Conservation (phyloP, 2,113 vertebrate species). For the Varanus komodoensis region DNA sequence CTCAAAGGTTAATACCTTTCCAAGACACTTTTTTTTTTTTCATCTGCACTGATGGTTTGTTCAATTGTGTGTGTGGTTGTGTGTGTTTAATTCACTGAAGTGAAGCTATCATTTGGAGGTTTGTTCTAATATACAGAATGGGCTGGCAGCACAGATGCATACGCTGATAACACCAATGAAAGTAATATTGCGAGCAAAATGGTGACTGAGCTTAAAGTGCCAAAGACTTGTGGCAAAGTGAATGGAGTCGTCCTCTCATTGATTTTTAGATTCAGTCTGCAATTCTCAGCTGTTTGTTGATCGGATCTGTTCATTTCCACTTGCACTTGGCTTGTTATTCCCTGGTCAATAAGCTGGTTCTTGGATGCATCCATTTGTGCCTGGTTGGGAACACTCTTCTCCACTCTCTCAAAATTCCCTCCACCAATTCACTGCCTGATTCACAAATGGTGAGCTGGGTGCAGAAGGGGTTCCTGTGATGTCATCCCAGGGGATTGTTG, state of each 20-base stretch:
- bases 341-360: neutral
- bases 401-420: neutral
- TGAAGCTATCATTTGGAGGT: neutral
- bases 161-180: neutral
- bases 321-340: neutral
- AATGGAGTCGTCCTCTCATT: neutral
- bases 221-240: neutral
- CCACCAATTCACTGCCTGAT: neutral
- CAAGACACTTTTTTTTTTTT: neutral
- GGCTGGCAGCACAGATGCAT: neutral
- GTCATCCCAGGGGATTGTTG: too few species aligned
- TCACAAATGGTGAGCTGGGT: neutral
- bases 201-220: neutral
- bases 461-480: neutral
- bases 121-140: neutral
- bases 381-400: neutral
- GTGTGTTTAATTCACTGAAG: neutral
- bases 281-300: neutral
- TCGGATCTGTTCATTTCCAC: rapidly evolving
- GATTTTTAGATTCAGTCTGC: neutral
- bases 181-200: neutral
- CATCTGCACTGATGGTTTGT: neutral
- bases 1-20: conserved; percentile 35
- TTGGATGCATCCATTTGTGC: neutral
- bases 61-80: neutral